Conservation (phyloP, 2,888 invertebrate species). For the Clivina fossor region DNA sequence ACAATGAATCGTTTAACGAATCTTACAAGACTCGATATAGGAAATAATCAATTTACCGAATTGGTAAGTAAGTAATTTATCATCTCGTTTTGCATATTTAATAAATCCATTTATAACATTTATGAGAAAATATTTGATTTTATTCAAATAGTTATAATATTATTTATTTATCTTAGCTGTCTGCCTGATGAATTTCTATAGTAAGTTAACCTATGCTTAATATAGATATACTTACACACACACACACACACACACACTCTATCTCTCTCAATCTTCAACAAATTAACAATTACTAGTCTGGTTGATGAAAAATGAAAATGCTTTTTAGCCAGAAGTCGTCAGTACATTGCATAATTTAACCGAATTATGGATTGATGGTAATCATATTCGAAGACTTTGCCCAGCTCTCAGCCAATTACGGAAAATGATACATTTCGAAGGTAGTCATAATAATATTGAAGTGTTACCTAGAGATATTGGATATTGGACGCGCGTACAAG, state of each 20-base stretch:
- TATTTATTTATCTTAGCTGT: too few species aligned
- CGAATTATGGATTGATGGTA: constrained; percentile 80
- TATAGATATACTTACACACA: too few species aligned
- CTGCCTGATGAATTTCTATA: too few species aligned
- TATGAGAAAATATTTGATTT: too few species aligned
- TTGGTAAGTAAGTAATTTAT: constrained; percentile 79
- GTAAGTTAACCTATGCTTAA: too few species aligned
- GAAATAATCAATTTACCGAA: constrained; percentile 86
- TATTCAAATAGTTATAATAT: too few species aligned
- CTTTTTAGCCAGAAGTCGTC: constrained; percentile 73
- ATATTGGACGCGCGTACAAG: constrained; percentile 74
- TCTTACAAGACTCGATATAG: constrained; percentile 84
- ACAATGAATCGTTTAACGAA: constrained; percentile 81
- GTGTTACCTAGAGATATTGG: constrained; percentile 80
- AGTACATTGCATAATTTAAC: constrained; percentile 66
- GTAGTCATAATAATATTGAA: constrained; percentile 80
- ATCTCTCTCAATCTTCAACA: too few species aligned
- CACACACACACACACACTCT: too few species aligned
- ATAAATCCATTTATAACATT: too few species aligned
- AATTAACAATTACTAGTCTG: too few species aligned
- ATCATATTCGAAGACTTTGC: constrained; percentile 67
- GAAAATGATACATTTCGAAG: constrained; percentile 73
- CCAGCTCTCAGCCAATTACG: constrained; percentile 68
- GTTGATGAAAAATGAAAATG: too few species aligned
- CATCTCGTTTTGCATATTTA: too few species aligned